Base-by-base conservation (phyloP, 2,113 vertebrate species). In the Chrysochloris asiatica region DNA sequence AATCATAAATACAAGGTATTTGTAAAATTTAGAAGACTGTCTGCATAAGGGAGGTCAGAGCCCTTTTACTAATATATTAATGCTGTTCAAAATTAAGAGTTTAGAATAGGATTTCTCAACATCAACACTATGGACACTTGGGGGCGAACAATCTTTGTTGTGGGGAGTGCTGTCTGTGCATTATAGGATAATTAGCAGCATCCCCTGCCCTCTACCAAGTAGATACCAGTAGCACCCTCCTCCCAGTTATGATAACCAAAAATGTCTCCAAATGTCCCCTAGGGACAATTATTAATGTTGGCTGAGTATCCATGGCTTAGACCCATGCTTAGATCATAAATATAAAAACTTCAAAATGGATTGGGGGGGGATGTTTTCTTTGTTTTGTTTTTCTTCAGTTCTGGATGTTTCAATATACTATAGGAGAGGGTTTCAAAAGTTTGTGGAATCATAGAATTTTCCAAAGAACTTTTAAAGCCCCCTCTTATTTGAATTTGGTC, bases 401-500 rank as follows among this genome's bases (percentile, higher is more conserved):
- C 43, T 88, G 54, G 6, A 88, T 48, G 17, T 83, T 89, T 88
- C 48, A 87, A 69, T 33, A 83, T 72, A 80, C 16, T 84, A 54
- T 87, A n/a, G n/a, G n/a, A n/a, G n/a, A n/a, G n/a, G n/a, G n/a
- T n/a, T n/a, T n/a, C n/a, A n/a, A n/a, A n/a, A n/a, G n/a, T n/a
- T n/a, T n/a, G n/a, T n/a, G n/a, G n/a, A n/a, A n/a, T n/a, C n/a
- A n/a, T n/a, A n/a, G n/a, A n/a, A n/a, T n/a, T n/a, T n/a, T n/a
- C n/a, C n/a, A n/a, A n/a, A n/a, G n/a, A n/a, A n/a, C n/a, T n/a
- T n/a, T n/a, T n/a, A n/a, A n/a, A n/a, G n/a, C n/a, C n/a, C n/a
- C n/a, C n/a, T n/a, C n/a, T n/a, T n/a, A 91, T 69, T 77, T 89
- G 47, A 92, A 94, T 94, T 47, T 90, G 69, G 90, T 80, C 93